phyloP scores from a whole-genome alignment of 1,140 invertebrate species.

The Medauroidea extradentata region DNA sequence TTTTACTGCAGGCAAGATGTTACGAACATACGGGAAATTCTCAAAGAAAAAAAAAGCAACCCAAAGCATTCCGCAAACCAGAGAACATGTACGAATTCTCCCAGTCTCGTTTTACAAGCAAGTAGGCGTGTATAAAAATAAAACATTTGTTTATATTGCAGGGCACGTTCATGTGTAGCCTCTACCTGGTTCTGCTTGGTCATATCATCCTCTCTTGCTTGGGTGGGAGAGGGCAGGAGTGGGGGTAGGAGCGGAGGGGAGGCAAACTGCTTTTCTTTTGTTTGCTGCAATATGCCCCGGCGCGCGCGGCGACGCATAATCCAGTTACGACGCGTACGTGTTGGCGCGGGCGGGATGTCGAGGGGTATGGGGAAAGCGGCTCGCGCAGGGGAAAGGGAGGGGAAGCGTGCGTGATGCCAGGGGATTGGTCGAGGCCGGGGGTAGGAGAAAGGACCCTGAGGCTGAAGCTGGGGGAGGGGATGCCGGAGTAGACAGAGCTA shows the following conservation, averaged over 20 bases:
- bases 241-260: conserved; percentile 2
- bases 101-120: too few relatives aligned
- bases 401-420: not conserved
- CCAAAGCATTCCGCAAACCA: too few relatives aligned
- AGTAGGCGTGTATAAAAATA: too few relatives aligned
- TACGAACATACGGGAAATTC: too few relatives aligned
- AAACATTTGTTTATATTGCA: too few relatives aligned
- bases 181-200: too few relatives aligned
- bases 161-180: too few relatives aligned
- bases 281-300: not conserved
- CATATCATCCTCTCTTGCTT: too few relatives aligned
- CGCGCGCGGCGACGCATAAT: not conserved
- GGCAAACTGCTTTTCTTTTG: conserved; percentile 1
- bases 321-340: conserved; percentile 4
- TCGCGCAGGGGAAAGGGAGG: not conserved
- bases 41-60: too few relatives aligned
- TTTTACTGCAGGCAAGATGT: too few relatives aligned
- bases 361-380: not conserved
- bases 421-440: conserved; percentile 21
- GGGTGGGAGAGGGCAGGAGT: not conserved
- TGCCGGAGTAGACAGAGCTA: conserved; percentile 8
- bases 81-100: too few relatives aligned
- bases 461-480: conserved; percentile 8
- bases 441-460: conserved; percentile 4
- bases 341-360: not conserved